Evolutionary conservation across 2,888 invertebrate genomes (phyloP).

Genomic region (Azorinus chamasolen): DNA sequence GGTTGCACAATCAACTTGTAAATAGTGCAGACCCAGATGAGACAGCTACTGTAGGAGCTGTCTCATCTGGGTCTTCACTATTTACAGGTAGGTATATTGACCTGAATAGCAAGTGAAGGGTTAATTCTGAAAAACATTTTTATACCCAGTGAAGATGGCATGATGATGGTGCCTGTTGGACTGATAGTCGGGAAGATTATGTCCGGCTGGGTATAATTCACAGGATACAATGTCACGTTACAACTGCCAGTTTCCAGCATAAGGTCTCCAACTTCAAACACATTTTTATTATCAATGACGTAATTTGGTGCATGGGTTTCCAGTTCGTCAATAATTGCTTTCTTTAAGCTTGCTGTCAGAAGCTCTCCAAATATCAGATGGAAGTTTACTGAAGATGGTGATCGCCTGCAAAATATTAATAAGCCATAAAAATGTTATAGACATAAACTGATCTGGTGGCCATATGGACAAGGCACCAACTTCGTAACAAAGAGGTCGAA

Average conservation of each 20-base stretch:
- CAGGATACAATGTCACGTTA: constrained; percentile 56
- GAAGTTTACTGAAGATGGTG: constrained; percentile 65
- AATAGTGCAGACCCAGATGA: too few relatives aligned
- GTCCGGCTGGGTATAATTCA: constrained; percentile 63
- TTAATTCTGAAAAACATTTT: background rate
- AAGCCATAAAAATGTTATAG: background rate
- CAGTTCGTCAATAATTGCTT: constrained; percentile 53
- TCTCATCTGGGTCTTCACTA: background rate
- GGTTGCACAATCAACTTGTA: too few relatives aligned
- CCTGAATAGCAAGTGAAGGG: too few relatives aligned
- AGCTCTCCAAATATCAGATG: constrained; percentile 67
- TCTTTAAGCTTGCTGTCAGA: constrained; percentile 53
- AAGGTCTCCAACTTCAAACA: constrained; percentile 66
- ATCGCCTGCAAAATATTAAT: constrained; percentile 28
- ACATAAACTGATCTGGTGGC: too few relatives aligned
- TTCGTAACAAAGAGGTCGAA: too few relatives aligned
- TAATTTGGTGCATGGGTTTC: constrained; percentile 59
- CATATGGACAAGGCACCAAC: too few relatives aligned
- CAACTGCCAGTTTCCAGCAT: constrained; percentile 64
- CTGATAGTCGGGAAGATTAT: constrained; percentile 43
- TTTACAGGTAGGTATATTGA: too few relatives aligned
- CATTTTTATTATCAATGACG: constrained; percentile 52
- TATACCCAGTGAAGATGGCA: constrained; percentile 43
- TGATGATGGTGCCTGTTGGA: constrained; percentile 36
- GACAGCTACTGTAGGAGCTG: too few relatives aligned